Evolutionary conservation across 2,113 vertebrate genomes (phyloP).

Genomic region (Gymnocephalus cernua): DNA sequence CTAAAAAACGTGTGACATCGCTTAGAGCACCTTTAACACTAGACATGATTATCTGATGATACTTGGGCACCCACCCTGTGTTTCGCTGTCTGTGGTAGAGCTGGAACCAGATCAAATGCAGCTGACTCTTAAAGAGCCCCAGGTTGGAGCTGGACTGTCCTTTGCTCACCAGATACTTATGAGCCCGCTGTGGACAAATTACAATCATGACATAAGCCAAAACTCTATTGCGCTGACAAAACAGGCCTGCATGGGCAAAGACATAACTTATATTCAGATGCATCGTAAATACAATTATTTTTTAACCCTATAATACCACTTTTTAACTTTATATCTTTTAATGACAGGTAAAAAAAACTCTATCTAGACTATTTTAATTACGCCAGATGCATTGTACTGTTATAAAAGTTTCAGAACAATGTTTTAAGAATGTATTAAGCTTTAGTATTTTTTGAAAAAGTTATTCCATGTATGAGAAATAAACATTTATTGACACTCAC

Average conservation of each 20-base stretch:
- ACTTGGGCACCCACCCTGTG: constrained; percentile 79
- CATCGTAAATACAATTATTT: background rate
- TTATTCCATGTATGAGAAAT: background rate
- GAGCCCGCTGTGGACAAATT: constrained; percentile 81
- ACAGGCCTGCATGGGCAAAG: background rate
- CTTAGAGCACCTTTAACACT: no score
- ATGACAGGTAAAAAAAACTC: background rate
- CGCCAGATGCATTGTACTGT: background rate
- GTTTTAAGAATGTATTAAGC: background rate
- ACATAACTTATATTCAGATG: background rate
- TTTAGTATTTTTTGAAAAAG: background rate
- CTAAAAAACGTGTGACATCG: no score
- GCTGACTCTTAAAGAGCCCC: constrained; percentile 85
- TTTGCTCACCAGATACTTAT: constrained; percentile 87
- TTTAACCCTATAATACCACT: background rate
- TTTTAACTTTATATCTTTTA: background rate
- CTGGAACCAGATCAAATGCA: constrained; percentile 90
- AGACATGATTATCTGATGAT: background rate
- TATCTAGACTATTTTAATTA: background rate
- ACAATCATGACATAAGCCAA: background rate
- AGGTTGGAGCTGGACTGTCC: constrained; percentile 74
- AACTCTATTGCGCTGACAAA: background rate
- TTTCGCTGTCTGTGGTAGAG: constrained; percentile 86
- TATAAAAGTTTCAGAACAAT: background rate
- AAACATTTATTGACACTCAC: background rate